Base-by-base conservation (phyloP, 2,888 invertebrate species). In the Cheilosia vernalis region DNA sequence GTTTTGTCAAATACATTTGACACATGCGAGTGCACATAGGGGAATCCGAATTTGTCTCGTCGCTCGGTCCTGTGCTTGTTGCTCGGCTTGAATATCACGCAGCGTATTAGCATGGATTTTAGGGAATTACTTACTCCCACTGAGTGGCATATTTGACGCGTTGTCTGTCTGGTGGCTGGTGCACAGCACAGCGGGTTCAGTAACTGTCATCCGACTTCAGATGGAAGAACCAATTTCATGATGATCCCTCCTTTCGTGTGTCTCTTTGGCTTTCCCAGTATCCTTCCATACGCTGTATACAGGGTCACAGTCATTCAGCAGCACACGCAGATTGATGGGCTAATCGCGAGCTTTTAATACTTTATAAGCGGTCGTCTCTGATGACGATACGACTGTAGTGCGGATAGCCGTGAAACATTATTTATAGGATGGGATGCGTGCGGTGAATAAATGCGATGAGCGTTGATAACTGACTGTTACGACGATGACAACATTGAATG, bases 261-360 rank as follows among this genome's bases (percentile, higher is more conserved):
- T n/a, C 27, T 30, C 21, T 49, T 17, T 13, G 9, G 60, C 1
- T n/a, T 33, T 24, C 2, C 27, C 30, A 21, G 69, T 61, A 64
- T 67, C 42, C 51, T 13, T n/a, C 2, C 2, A 2, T 9, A 10
- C 47, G 19, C 19, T n/a, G 42, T 55, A 55, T 30, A 13, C 15
- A 21, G 9, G 33, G 6, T n/a, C 55, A 30, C 33, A 33, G 33
- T 33, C 33, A 33, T 33, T 33, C 10, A 21, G 9, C 37, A 40
- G 24, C 67, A 64, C 27, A 63, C 60, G 70, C 58, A 83, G 51
- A 72, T 83, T 73, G 78, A 78, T 73, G 83, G 78, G 78, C 78
- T 78, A 83, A 83, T 73, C 83, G 78, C 56, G 51, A 67, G 73
- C 72, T 78, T 83, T 83, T 67, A 83, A 83, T 83, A 78, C 78